phyloP scores from a whole-genome alignment of 2,113 vertebrate genomes.

The Xyrauchen texanus region DNA sequence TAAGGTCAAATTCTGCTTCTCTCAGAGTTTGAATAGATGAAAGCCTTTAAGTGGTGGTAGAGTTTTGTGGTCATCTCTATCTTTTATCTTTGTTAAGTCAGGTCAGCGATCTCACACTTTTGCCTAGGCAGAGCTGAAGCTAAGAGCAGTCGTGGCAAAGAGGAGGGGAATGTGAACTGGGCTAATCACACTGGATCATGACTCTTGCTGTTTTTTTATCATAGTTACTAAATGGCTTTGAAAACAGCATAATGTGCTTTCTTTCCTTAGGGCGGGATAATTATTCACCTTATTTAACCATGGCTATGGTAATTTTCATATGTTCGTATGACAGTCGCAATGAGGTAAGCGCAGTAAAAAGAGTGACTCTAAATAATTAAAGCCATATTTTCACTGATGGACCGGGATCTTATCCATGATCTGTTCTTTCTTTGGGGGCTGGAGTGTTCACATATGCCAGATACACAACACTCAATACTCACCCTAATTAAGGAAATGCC shows the following conservation, averaged over 20 bases:
- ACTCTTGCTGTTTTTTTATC: slow-evolving; percentile 63
- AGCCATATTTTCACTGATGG: slow-evolving; percentile 60
- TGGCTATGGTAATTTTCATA: slow-evolving; percentile 74
- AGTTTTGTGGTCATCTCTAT: slow-evolving; percentile 60
- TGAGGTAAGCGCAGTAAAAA: slow-evolving; percentile 74
- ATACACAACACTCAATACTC: slow-evolving; percentile 61
- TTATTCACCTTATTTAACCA: slow-evolving; percentile 75
- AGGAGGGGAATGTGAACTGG: slow-evolving; percentile 42
- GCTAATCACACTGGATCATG: slow-evolving; percentile 75
- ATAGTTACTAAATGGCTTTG: slow-evolving; percentile 76
- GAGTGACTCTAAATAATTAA: slow-evolving; percentile 48
- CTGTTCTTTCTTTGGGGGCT: slow-evolving; percentile 64
- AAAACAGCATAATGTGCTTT: slow-evolving; percentile 74
- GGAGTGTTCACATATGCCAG: slow-evolving; percentile 64
- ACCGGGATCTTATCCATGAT: slow-evolving; percentile 59
- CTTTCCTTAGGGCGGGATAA: slow-evolving; percentile 70
- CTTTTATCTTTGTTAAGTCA: slow-evolving; percentile 64
- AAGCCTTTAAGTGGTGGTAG: slow-evolving; percentile 30
- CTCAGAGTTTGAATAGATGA: slow-evolving; percentile 25
- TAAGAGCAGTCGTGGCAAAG: slow-evolving; percentile 37
- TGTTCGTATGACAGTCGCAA: slow-evolving; percentile 61
- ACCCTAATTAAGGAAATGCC: slow-evolving; percentile 74
- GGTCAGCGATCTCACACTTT: slow-evolving; percentile 63
- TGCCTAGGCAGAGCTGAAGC: slow-evolving; percentile 49
- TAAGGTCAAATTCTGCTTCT: slow-evolving; percentile 36